Conservation (phyloP, 2,888 invertebrate genomes). For the Fabriciana adippe region DNA sequence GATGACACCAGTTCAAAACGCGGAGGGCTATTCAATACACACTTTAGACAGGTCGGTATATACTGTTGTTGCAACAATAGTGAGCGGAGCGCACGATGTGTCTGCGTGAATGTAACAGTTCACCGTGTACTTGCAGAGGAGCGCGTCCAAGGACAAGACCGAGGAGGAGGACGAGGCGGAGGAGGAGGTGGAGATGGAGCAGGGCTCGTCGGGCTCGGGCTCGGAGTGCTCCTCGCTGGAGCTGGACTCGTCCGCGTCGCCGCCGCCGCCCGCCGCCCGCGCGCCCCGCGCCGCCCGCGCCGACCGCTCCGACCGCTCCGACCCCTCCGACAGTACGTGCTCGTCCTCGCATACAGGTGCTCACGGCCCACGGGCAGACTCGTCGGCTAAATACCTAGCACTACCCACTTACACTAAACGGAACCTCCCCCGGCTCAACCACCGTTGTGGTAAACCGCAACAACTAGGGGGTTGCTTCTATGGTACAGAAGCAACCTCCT, state of each 20-base stretch:
- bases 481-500: too few species aligned
- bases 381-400: too few species aligned
- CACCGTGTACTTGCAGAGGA: conserved; percentile 37
- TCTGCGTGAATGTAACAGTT: neutral
- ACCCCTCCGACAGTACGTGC: conserved; percentile 47
- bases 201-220: conserved; percentile 43
- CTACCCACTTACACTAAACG: too few species aligned
- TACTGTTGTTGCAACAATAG: neutral
- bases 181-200: conserved; percentile 41
- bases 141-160: conserved; percentile 13
- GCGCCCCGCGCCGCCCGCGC: conserved; percentile 49
- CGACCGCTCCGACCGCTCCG: conserved; percentile 39
- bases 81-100: too few species aligned
- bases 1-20: conserved; percentile 48
- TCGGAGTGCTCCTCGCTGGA: conserved; percentile 57
- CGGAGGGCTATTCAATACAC: conserved; percentile 35
- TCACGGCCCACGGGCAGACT: too few species aligned
- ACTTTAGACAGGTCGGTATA: conserved; percentile 43
- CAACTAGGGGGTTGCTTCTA: too few species aligned
- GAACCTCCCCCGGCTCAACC: too few species aligned
- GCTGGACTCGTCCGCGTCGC: conserved; percentile 53
- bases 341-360: neutral
- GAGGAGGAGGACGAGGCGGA: conserved; percentile 47
- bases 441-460: too few species aligned
- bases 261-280: conserved; percentile 44